Conservation (phyloP, 2,113 vertebrate genomes). For the Malurus melanocephalus region DNA sequence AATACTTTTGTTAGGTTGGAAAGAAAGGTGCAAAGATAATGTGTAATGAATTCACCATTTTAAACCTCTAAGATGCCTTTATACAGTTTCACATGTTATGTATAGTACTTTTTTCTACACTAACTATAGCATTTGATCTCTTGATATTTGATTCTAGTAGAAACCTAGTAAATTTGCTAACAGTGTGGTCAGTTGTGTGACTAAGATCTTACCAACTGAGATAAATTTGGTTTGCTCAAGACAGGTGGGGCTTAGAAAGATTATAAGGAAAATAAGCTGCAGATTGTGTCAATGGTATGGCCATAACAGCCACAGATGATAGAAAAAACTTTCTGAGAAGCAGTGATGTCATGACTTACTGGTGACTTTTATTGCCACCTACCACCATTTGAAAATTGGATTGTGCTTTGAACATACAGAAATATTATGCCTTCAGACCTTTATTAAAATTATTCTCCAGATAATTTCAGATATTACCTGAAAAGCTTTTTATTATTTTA, state of each 20-base stretch:
- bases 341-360: neutral
- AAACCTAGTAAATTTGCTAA: neutral
- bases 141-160: neutral
- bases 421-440: neutral
- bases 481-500: neutral
- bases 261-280: neutral
- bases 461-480: neutral
- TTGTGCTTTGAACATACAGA: neutral
- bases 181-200: neutral
- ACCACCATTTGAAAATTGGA: neutral
- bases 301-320: neutral
- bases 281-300: neutral
- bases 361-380: neutral
- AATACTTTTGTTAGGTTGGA: neutral
- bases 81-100: neutral
- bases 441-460: neutral
- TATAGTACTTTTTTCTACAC: neutral
- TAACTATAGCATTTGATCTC: neutral
- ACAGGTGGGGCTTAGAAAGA: neutral
- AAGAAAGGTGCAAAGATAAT: neutral
- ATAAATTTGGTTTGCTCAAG: neutral
- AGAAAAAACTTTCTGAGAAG: neutral
- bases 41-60: neutral
- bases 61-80: neutral
- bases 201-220: neutral